Evolutionary conservation across 2,797 vertebrate genomes (phyloP), one percentile per base, ranked within the genome.

Genomic region (Tadarida brasiliensis): DNA sequence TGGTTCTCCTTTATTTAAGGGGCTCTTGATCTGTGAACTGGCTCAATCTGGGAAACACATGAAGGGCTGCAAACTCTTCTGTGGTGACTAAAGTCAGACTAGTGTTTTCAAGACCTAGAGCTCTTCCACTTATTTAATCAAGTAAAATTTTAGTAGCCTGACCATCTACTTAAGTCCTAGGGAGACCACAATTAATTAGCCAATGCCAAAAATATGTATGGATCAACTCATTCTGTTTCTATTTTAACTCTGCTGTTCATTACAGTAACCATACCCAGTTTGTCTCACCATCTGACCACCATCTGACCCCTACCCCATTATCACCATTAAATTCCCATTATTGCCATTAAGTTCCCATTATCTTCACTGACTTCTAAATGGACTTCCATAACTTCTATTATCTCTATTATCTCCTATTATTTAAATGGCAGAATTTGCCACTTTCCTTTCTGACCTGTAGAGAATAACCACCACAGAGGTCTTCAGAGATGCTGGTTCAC

Each of bases 141-240:
- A 61, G 1, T 56, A 85, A 59, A 82, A 54, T 70, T 85, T 77
- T 73, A 87, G 15, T 33, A 83, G 39, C 44, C 30, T 89, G 11
- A 1, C 12, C 28, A 73, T 89, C 59, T 78, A 30, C 35, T 77
- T 93, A 20, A 73, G 44, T 35, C 47, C 39, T 67, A 61, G 57
- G 35, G 35, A 96, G 7, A 44, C 49, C 11, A 68, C 57, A 16
- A 39, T 54, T 33, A 80, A 54, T 77, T 24, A 86, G 30, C 14
- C 67, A 91, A 78, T 28, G 44, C 7, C 49, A 83, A 93, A 95
- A 91, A 20, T 87, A 39, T 82, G 24, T 82, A 24, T 39, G 39
- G 20, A 56, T 47, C 20, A 80, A 76, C 65, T 19, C 49, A 87
- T 24, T 76, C 61, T 61, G 33, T 85, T 26, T 19, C 30, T 77